A percentile compares a stretch with the other conserved stretches of the same genome.
Evolutionary conservation across 2,797 vertebrate species (phyloP).

Genomic region (Dermochelys coriacea): DNA sequence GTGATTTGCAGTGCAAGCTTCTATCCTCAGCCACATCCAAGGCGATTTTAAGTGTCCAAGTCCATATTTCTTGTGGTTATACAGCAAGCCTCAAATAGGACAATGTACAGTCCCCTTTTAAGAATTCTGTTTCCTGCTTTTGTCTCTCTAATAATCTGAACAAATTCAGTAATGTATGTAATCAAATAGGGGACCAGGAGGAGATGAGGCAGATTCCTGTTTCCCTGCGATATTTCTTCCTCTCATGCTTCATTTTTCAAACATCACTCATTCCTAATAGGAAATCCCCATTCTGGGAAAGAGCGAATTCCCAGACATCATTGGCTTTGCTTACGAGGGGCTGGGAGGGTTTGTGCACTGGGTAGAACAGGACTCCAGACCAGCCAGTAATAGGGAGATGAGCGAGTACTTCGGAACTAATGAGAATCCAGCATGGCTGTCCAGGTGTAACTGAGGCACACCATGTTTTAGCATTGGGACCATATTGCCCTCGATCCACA

Average conservation of each 20-base stretch:
- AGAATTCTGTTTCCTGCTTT: conserved; percentile 56
- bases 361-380: not conserved
- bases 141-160: conserved; percentile 45
- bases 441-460: not conserved
- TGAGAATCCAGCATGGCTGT: fast-evolving
- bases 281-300: not conserved
- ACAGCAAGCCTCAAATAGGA: not conserved
- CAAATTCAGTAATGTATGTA: not conserved
- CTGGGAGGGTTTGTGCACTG: not conserved
- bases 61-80: not conserved
- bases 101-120: not conserved
- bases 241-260: not conserved
- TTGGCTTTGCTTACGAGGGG: not conserved
- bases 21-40: not conserved
- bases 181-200: conserved; percentile 30
- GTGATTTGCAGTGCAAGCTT: not conserved
- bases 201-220: conserved; percentile 45
- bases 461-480: not conserved
- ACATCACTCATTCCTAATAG: not conserved
- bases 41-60: not conserved
- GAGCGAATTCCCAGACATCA: not conserved
- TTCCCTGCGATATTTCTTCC: conserved; percentile 14
- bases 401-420: not conserved
- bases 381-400: not conserved
- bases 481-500: not conserved